Percentiles rank a stretch among this genome's conserved stretches.
These are phyloP conservation scores for Apodemus speciosus DNA, from an alignment of 2,113 vertebrate species.

Conservation along the genomic window DNA sequence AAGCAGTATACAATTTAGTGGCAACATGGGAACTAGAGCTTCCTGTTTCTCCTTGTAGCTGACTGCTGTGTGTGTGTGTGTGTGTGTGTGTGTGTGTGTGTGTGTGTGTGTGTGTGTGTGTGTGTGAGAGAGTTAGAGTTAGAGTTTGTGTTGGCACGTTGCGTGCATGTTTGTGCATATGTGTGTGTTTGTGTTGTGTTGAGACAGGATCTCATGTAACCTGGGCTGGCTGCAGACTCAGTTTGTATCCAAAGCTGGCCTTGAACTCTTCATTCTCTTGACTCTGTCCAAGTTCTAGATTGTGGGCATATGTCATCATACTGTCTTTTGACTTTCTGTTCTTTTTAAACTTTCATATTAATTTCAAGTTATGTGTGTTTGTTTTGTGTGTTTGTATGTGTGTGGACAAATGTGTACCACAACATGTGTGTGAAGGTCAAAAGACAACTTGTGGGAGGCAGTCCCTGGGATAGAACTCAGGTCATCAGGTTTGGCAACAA, in stretches of 20 bases:
- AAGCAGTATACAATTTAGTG: not conserved
- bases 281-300: not conserved
- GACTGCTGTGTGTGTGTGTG: not conserved
- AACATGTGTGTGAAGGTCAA: not conserved
- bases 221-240: not conserved
- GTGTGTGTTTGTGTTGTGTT: not conserved
- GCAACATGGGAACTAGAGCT: not conserved
- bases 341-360: not conserved
- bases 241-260: not conserved
- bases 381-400: not conserved
- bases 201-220: not conserved
- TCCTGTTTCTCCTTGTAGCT: not conserved
- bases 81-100: not conserved
- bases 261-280: not conserved
- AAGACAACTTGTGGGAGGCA: not conserved
- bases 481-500: not conserved
- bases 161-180: too few relatives aligned
- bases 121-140: too few relatives aligned
- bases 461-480: not conserved
- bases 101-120: not conserved
- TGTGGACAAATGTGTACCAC: not conserved
- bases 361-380: not conserved
- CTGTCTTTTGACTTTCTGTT: conserved; percentile 2
- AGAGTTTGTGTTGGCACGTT: too few relatives aligned
- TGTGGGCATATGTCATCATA: not conserved